Conservation (phyloP, 2,113 vertebrate genomes). For the Saccopteryx leptura region DNA sequence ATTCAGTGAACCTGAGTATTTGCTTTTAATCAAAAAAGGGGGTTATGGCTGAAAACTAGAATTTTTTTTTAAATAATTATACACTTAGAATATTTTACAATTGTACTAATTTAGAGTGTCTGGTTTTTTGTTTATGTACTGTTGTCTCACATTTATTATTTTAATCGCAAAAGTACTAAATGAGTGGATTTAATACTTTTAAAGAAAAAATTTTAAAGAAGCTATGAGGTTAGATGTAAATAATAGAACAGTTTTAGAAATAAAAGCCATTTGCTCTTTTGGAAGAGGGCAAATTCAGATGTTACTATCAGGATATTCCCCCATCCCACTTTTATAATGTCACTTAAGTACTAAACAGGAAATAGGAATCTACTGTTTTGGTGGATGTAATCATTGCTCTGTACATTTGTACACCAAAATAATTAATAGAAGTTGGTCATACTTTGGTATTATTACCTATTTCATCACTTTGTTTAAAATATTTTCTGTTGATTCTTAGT, state of each 20-base stretch:
- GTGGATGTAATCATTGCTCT: neutral
- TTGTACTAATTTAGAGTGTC: neutral
- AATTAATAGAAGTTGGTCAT: neutral
- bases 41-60: neutral
- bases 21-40: neutral
- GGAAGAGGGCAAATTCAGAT: conserved; percentile 5
- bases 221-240: neutral
- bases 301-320: neutral
- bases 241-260: neutral
- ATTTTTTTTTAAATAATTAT: neutral
- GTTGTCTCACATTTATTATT: neutral
- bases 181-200: neutral
- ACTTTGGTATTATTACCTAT: neutral
- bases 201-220: neutral
- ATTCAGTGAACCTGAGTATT: neutral
- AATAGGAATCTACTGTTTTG: neutral
- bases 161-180: neutral
- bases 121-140: neutral
- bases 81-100: neutral
- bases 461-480: conserved; percentile 26
- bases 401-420: neutral
- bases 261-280: neutral
- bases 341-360: conserved; percentile 14
- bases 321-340: conserved; percentile 29
- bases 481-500: neutral